phyloP scores from a whole-genome alignment of 2,888 invertebrate genomes.

The Dicycla oo region DNA sequence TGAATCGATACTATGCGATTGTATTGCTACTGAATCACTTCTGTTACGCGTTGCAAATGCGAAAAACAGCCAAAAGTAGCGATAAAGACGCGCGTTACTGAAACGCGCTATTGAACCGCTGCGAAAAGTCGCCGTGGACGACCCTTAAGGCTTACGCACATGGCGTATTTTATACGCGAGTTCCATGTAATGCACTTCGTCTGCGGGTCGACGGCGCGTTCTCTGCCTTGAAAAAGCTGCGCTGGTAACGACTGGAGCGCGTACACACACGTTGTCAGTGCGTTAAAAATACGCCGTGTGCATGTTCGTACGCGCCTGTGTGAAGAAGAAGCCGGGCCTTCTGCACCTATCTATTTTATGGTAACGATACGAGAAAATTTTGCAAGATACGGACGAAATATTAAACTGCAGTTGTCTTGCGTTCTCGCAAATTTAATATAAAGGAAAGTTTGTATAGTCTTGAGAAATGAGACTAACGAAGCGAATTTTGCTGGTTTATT shows the following conservation, averaged over 20 bases:
- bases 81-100: not conserved
- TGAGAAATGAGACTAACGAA: conserved; percentile 39
- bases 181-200: too few species aligned
- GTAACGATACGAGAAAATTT: conserved; percentile 41
- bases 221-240: too few species aligned
- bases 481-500: conserved; percentile 13
- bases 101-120: not conserved
- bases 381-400: conserved; percentile 43
- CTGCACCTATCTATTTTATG: not conserved
- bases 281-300: too few species aligned
- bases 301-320: not conserved
- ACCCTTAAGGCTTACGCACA: too few species aligned
- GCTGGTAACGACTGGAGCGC: too few species aligned
- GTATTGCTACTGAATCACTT: not conserved
- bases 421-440: conserved; percentile 36
- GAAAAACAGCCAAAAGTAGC: not conserved
- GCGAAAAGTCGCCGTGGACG: not conserved
- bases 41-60: not conserved
- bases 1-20: not conserved
- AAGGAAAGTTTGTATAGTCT: conserved; percentile 10
- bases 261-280: too few species aligned
- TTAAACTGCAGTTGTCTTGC: conserved; percentile 41
- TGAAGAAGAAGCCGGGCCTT: not conserved
- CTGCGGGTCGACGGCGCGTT: too few species aligned
- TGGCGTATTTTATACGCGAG: too few species aligned